phyloP scores from a whole-genome alignment of 2,797 vertebrate species.

The Enteromius thamalakanensis region DNA sequence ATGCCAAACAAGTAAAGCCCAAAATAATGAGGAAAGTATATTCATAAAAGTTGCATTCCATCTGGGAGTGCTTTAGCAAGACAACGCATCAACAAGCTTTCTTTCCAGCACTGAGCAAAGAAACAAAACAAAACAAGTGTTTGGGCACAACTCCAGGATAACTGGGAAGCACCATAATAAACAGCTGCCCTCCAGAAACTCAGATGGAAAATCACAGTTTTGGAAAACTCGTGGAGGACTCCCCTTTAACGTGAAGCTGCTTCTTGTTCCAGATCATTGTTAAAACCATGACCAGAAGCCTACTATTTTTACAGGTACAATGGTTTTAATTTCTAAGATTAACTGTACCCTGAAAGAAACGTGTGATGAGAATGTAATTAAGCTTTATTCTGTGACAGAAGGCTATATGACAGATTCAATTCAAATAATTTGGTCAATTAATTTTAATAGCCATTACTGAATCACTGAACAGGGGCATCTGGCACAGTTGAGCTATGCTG shows the following conservation, averaged over 20 bases:
- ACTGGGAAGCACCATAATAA: conserved; percentile 79
- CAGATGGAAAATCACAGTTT: conserved; percentile 70
- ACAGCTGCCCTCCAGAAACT: conserved; percentile 69
- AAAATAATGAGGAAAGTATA: conserved; percentile 76
- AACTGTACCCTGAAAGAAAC: conserved; percentile 46
- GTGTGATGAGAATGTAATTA: conserved; percentile 61
- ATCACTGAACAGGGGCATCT: conserved; percentile 52
- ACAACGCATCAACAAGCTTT: conserved; percentile 88
- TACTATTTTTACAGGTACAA: conserved; percentile 60
- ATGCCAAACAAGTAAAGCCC: conserved; percentile 73
- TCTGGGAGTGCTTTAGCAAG: conserved; percentile 85
- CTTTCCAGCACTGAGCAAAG: conserved; percentile 83
- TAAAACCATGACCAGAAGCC: conserved; percentile 64
- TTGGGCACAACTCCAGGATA: conserved; percentile 65
- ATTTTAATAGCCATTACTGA: conserved; percentile 65
- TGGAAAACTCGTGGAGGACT: conserved; percentile 70
- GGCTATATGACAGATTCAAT: conserved; percentile 55
- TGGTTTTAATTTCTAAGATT: conserved; percentile 64
- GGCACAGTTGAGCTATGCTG: conserved; percentile 53
- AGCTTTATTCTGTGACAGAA: conserved; percentile 42
- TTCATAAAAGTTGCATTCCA: conserved; percentile 81
- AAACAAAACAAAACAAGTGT: conserved; percentile 77
- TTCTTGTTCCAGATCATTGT: conserved; percentile 62
- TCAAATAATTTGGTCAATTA: conserved; percentile 72
- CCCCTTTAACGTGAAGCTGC: conserved; percentile 64